phyloP scores from a whole-genome alignment of 2,797 vertebrate genomes.

The Jordanella pulchra region DNA sequence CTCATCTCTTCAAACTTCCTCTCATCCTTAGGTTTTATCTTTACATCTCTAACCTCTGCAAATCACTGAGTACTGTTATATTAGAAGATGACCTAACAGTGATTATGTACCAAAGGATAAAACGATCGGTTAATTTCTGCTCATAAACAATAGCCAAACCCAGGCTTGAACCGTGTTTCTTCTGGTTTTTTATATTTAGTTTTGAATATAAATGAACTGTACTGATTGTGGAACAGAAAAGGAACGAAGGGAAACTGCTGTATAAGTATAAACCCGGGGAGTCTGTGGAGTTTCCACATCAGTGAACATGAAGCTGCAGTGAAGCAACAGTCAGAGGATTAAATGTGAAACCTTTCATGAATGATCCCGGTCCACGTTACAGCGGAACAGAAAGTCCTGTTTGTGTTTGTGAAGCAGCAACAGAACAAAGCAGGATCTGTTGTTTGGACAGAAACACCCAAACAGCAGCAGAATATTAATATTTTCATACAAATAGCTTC shows the following conservation, averaged over 20 bases:
- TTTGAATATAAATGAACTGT: background rate
- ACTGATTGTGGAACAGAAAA: background rate
- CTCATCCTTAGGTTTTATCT: no score
- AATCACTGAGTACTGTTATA: no score
- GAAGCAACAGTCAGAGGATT: background rate
- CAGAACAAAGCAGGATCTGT: conserved; percentile 81
- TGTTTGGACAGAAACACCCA: conserved; percentile 81
- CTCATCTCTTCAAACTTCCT: no score
- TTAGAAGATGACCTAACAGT: no score
- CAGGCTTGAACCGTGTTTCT: no score
- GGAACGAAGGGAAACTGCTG: background rate
- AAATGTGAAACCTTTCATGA: conserved; percentile 1
- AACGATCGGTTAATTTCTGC: no score
- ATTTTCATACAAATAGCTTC: conserved; percentile 80
- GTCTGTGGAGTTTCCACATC: background rate
- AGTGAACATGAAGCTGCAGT: background rate
- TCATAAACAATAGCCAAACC: no score
- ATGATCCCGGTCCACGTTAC: background rate
- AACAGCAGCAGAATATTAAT: conserved; percentile 86
- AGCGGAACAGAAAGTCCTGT: background rate
- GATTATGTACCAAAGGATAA: no score
- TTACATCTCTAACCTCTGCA: no score
- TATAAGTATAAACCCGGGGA: background rate
- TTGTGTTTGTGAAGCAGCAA: conserved; percentile 9
- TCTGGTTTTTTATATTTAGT: background rate